Evolutionary conservation across 2,888 invertebrate genomes (phyloP).

Genomic region (Dilophus febrilis): DNA sequence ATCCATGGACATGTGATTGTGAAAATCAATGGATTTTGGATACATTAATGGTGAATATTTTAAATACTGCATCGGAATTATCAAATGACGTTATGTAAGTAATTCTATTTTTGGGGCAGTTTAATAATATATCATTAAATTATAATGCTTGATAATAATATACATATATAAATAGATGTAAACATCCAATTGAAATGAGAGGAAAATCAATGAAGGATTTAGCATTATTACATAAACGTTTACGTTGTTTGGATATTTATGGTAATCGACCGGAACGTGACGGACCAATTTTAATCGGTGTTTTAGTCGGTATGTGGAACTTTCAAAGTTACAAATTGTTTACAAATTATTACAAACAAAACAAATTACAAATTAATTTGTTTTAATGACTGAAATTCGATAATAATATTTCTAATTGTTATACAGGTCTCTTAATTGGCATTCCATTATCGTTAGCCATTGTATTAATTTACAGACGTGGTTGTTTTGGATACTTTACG

Average conservation of each 20-base stretch:
- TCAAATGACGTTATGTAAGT: conserved; percentile 34
- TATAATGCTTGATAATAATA: no score
- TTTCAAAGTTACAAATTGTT: no score
- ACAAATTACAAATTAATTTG: no score
- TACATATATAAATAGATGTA: no score
- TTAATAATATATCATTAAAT: no score
- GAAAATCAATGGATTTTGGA: conserved; percentile 61
- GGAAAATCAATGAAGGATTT: conserved; percentile 41
- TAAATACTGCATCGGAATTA: conserved; percentile 27
- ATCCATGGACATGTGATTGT: conserved; percentile 66
- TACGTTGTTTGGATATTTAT: conserved; percentile 50
- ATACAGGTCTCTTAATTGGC: conserved; percentile 31
- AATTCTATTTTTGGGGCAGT: no score
- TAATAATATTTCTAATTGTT: no score
- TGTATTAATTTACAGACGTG: conserved; percentile 42
- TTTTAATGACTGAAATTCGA: no score
- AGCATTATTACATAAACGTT: conserved; percentile 33
- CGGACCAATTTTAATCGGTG: conserved; percentile 48
- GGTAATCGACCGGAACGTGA: conserved; percentile 48
- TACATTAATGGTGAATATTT: conserved; percentile 38
- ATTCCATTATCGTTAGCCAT: conserved; percentile 46
- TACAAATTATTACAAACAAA: no score
- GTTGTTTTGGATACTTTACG: conserved; percentile 42
- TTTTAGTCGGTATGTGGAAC: conserved; percentile 45
- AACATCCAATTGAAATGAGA: conserved; percentile 45